Evolutionary conservation across 2,113 vertebrate species (phyloP), one percentile per base, ranked within the genome.

Genomic region (Lophochroa leadbeateri): DNA sequence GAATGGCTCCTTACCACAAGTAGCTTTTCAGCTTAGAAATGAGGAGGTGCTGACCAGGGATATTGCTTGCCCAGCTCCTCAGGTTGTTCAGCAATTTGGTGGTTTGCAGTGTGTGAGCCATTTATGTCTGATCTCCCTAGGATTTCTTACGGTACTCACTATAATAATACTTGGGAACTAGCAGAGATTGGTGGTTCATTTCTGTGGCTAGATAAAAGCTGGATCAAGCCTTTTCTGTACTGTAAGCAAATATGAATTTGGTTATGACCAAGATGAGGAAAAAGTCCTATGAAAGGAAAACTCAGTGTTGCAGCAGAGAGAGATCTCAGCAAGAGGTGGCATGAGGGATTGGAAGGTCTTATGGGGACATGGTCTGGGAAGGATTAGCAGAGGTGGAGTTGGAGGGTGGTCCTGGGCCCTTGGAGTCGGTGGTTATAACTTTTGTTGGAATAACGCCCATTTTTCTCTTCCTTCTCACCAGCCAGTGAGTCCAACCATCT

Each of bases 181-280:
- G 16, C 9, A 90, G 52, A 93, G 75, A n/a, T n/a, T 88, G 52
- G 70, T 80, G 79, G 61, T 86, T 90, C 13, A 72, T 88, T 93
- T 96, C 78, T 93, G 90, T 76, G 90, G 82, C 43, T 86, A 63
- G 71, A 57, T 65, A 77, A 86, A 90, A 86, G 20, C 19, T 92
- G 78, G 41, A 72, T 76, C 31, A 50, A 71, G 29, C 24, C 10
- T 93, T 79, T 94, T 82, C 70, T 77, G 33, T 91, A 58, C 44
- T 75, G 35, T 72, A 95, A 92, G 70, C 20, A 88, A 90, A 64
- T n/a, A 35, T 11, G 18, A 69, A 61, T 76, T 82, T 80, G 37
- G 61, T 95, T 84, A 78, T 41, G n/a, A 21, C 14, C 37, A 47
- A 88, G 61, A 90, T 60, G 41, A 76, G 27, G 63, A 65, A 92